Evolutionary conservation across 2,888 invertebrate species (phyloP), one percentile per base, ranked within the genome.

Genomic region (Ophioninae sp.): DNA sequence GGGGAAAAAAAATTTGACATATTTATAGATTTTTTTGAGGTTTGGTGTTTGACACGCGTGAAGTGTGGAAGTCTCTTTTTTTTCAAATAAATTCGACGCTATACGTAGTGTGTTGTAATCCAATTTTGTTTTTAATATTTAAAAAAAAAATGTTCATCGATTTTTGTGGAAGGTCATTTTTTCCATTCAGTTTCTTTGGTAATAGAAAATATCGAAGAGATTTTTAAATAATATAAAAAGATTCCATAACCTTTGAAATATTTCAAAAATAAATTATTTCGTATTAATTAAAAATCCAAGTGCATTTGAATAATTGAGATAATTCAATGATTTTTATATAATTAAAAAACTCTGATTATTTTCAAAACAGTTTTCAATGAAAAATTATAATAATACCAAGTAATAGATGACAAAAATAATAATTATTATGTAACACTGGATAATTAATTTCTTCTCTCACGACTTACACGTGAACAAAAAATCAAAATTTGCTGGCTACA

Each of bases 1-100:
- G 5, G 21, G 61, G 56, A 10, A 7, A 77, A 59, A 70, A 30
- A 56, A n/a, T 81, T 78, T 37, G 44, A 41, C 64, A 37, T 56
- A 68, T 44, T 65, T 41, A 7, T 50, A 17, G 8, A 44, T 13
- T 75, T 7, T 67, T 62, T 69, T 30, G 20, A 30, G n/a, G 44
- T n/a, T 37, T 17, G 30, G 21, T 17, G 23, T 8, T 68, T 5
- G 37, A 81, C 50, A 62, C 62, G 77, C 72, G 69, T 64, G 57
- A 77, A 83, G 41, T 56, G 21, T 61, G 65, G 65, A 65, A 37
- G 23, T 37, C n/a, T 37, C 2, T n/a, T 0, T 37, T 20, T n/a
- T 64, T n/a, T 61, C 21, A 57, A 30, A 30, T 59, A 30, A 10
- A 30, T 56, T 59, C 67, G 56, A 50, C 13, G 17, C 50, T 17